Evolutionary conservation across 2,888 invertebrate species (phyloP), one percentile per base, ranked within the genome.

Genomic region (Silvanus unidentatus): DNA sequence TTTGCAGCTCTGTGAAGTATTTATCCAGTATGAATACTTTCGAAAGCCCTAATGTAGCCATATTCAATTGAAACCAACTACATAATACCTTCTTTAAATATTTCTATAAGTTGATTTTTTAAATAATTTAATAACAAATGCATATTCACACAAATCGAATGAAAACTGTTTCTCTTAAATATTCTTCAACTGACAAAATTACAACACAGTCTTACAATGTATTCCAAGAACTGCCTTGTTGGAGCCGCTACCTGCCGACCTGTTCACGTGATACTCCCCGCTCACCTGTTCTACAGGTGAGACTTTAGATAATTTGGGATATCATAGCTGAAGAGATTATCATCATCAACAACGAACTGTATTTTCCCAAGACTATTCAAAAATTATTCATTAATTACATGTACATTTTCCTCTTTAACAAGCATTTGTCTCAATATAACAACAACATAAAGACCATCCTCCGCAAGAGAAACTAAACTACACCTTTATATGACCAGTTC

Each of bases 11-110:
- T 60, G 91, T 92, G 77, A 94, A 94, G 77, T 94, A 94, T 75
- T 94, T 94, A 84, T 94, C 94, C 81, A 94, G 83, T 74, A 94
- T 94, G 82, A 93, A 94, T 75, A 93, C 93, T 80, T 94, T 94
- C 72, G 92, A 92, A 67, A 93, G 86, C 79, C 93, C 93, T 78
- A 93, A 82, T 75, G 92, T 92, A 81, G 93, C 92, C 93, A 93
- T 93, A 76, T 74, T 74, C 68, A 42, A 50, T 51, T 53, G 50
- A 62, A 58, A 60, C 49, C 55, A 54, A 50, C 58, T 52, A 47
- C 66, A 66, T 65, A 57, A 16, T 12, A 22, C 16, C 37, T 4
- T 15, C 10, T 22, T 22, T 22, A 22, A 22, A 22, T 22, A 22
- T 22, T 22, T 22, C 22, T 8, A 22, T 22, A 22, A 22, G 8